Evolutionary conservation across 2,113 vertebrate species (phyloP).

Genomic region (Labeo catla): DNA sequence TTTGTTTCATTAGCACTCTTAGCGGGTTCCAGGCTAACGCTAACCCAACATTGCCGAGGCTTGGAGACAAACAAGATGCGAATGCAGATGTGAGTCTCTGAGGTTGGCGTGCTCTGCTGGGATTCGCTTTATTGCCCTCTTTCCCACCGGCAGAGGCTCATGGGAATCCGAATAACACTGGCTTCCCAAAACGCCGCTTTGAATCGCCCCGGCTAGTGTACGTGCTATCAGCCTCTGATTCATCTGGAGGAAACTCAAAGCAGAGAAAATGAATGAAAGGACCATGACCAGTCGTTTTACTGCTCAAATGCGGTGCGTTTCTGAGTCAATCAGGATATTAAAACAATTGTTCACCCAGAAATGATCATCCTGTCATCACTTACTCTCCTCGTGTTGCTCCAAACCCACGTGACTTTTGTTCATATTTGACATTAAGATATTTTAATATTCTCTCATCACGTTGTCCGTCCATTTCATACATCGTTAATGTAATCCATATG

Average conservation of each 20-base stretch:
- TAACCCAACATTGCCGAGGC: conserved; percentile 6
- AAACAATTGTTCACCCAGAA: no score
- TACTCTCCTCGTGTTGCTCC: no score
- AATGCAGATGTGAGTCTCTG: conserved; percentile 34
- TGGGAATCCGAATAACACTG: conserved; percentile 38
- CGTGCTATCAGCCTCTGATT: not conserved
- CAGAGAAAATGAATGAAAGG: not conserved
- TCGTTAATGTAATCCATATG: not conserved
- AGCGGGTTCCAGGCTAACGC: conserved; percentile 14
- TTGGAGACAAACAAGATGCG: conserved; percentile 29
- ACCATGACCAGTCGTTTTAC: not conserved
- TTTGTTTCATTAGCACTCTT: conserved; percentile 45
- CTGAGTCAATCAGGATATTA: not conserved
- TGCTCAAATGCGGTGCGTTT: not conserved
- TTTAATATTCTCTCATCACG: not conserved
- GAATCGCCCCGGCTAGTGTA: not conserved
- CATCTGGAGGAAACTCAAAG: not conserved
- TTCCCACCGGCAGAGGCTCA: conserved; percentile 38
- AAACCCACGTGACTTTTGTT: not conserved
- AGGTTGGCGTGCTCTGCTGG: conserved; percentile 22
- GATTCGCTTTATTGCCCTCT: not conserved
- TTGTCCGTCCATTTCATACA: not conserved
- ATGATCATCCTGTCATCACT: no score
- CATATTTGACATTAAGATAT: not conserved
- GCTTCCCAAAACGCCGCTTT: conserved; percentile 18